Percentiles rank a stretch among this genome's conserved stretches.
Conservation (phyloP, 2,797 vertebrate genomes). For the Tapera naevia region DNA sequence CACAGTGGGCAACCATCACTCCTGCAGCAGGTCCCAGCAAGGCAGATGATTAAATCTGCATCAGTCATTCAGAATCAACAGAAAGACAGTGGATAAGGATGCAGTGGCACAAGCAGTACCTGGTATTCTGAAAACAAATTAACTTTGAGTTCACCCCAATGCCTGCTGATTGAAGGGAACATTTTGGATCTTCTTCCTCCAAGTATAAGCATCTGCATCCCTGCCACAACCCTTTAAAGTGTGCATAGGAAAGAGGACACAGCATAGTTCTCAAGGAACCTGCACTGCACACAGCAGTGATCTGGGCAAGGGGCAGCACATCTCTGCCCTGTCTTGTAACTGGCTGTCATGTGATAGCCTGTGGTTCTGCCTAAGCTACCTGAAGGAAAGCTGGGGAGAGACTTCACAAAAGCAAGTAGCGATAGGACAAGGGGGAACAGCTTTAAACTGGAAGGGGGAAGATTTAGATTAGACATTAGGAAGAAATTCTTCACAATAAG, state of each 20-base stretch:
- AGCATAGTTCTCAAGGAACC: neutral
- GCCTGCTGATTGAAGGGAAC: neutral
- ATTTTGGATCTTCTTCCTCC: neutral
- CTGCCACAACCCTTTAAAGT: rapidly evolving
- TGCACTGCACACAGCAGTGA: rapidly evolving
- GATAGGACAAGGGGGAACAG: no score
- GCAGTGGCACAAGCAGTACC: neutral
- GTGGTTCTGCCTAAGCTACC: neutral
- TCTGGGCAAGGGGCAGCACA: neutral
- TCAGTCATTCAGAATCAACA: neutral
- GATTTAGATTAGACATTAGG: no score
- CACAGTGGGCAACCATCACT: constrained; percentile 38
- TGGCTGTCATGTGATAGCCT: rapidly evolving
- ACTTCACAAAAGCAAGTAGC: no score
- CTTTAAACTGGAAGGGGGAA: no score
- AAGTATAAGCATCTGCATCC: neutral
- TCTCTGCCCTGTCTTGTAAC: neutral
- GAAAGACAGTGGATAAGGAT: neutral
- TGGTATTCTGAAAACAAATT: neutral
- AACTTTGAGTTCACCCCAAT: neutral
- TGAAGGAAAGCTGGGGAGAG: no score
- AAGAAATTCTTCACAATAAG: no score
- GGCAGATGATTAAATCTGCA: constrained; percentile 39
- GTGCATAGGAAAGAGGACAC: rapidly evolving
- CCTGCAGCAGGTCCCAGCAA: constrained; percentile 21